phyloP scores from a whole-genome alignment of 2,797 vertebrate species.

The Agapornis canus region DNA sequence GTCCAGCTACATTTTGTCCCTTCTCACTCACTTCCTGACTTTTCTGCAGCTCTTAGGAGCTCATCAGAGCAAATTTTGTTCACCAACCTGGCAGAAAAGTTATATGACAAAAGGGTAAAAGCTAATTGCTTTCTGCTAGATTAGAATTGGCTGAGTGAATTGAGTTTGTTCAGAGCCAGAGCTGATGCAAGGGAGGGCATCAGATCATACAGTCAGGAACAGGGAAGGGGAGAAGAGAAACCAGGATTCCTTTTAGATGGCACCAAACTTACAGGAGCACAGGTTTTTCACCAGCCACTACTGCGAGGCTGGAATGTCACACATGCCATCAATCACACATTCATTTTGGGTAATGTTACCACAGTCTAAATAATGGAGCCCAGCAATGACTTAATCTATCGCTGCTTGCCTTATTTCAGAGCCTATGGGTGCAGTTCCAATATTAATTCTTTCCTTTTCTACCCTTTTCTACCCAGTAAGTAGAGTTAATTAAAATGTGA shows the following conservation, averaged over 20 bases:
- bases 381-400: background rate
- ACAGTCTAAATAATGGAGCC: background rate
- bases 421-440: background rate
- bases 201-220: background rate
- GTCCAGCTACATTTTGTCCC: background rate
- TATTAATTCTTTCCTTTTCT: background rate
- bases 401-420: background rate
- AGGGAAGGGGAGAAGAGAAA: background rate
- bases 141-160: background rate
- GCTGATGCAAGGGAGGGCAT: background rate
- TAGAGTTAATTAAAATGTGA: conserved; percentile 26
- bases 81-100: background rate
- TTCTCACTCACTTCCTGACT: background rate
- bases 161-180: background rate
- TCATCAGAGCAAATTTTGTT: background rate
- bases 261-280: background rate
- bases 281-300: background rate
- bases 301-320: background rate
- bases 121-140: background rate
- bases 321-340: rapidly evolving
- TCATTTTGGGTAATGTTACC: background rate
- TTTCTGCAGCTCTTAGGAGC: background rate
- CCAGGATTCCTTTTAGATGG: background rate
- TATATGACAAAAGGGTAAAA: background rate
- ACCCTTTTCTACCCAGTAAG: background rate